These are phyloP conservation scores for Aphis craccivora DNA, from an alignment of 1,140 invertebrate genomes.

Conservation along the genomic window DNA sequence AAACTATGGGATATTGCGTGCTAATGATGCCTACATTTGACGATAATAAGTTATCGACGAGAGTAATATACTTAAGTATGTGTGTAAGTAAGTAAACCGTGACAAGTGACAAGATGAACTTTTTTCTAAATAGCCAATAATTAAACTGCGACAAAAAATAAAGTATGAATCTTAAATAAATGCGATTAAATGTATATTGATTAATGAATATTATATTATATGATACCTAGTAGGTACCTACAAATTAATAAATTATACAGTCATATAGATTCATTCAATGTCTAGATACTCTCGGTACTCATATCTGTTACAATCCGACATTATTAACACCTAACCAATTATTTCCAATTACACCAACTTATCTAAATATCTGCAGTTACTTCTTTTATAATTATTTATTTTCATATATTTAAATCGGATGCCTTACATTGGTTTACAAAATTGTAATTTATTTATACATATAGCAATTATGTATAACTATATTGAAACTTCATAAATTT, in stretches of 20 bases:
- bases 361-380: no score
- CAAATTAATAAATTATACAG: not conserved
- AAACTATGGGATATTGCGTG: not conserved
- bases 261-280: not conserved
- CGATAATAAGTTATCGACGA: not conserved
- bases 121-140: not conserved
- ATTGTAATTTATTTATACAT: no score
- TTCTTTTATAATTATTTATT: no score
- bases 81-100: not conserved
- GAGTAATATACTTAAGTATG: not conserved
- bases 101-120: not conserved
- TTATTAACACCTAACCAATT: no score
- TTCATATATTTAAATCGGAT: no score
- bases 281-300: not conserved
- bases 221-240: no score
- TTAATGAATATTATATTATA: no score
- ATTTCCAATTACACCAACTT: no score
- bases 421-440: no score
- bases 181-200: not conserved
- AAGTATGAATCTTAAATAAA: not conserved
- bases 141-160: not conserved
- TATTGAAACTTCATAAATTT: no score
- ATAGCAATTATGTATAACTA: no score
- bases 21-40: slow-evolving; percentile 7
- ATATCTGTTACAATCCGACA: no score